Conservation (phyloP, 2,888 invertebrate species). For the Mythimna ferrago region DNA sequence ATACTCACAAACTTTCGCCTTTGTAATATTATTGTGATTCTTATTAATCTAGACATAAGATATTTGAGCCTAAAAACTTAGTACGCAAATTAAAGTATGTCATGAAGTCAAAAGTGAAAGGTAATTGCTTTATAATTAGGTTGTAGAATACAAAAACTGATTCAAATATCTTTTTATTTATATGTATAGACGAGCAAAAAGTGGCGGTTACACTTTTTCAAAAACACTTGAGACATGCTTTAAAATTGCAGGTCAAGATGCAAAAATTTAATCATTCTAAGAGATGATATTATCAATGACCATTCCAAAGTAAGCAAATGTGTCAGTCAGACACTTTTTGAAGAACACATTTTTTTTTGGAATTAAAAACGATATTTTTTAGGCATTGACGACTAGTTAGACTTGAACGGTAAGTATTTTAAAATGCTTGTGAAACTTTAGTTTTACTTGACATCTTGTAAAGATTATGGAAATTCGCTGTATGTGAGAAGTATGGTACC, state of each 20-base stretch:
- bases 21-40: neutral
- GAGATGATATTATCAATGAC: slow-evolving; percentile 1
- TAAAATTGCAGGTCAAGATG: slow-evolving; percentile 16
- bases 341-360: slow-evolving; percentile 3
- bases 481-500: too few relatives aligned
- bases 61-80: neutral
- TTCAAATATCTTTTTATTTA: slow-evolving; percentile 6
- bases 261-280: neutral
- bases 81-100: slow-evolving; percentile 5
- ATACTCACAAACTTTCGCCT: too few relatives aligned
- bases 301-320: neutral
- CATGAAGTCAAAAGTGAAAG: slow-evolving; percentile 29
- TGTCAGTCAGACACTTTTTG: slow-evolving; percentile 32
- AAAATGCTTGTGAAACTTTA: too few relatives aligned
- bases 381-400: too few relatives aligned
- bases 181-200: too few relatives aligned
- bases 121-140: slow-evolving; percentile 8
- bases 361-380: neutral
- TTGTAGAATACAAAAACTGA: neutral
- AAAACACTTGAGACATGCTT: slow-evolving; percentile 16
- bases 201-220: slow-evolving; percentile 9
- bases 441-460: too few relatives aligned
- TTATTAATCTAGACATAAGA: neutral
- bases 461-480: too few relatives aligned
- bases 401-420: too few relatives aligned